Conservation (phyloP, 2,888 invertebrate genomes). For the Lasius fuliginosus region DNA sequence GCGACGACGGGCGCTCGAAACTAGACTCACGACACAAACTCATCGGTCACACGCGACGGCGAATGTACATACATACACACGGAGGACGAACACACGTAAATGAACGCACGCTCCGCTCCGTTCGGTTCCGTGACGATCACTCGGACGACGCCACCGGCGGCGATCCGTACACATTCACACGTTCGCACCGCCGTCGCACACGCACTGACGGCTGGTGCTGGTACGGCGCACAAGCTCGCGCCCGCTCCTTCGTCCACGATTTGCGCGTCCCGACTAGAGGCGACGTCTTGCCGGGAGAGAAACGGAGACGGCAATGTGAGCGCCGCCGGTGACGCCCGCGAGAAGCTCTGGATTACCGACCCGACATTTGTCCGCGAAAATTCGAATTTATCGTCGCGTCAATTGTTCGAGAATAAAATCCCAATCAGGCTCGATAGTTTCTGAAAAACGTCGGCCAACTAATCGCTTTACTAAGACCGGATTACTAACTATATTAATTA, state of each 20-base stretch:
- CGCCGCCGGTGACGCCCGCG: conserved; percentile 10
- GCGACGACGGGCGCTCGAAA: conserved; percentile 55
- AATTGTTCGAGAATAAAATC: background rate
- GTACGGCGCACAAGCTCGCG: conserved; percentile 25
- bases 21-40: conserved; percentile 79
- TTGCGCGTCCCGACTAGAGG: background rate
- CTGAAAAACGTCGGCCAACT: background rate
- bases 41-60: conserved; percentile 68
- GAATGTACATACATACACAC: background rate
- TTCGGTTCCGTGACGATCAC: background rate
- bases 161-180: background rate
- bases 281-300: background rate
- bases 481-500: background rate
- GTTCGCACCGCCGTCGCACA: conserved; percentile 61
- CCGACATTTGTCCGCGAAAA: conserved; percentile 28
- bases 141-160: conserved; percentile 37
- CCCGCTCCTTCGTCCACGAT: background rate
- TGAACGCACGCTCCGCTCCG: background rate
- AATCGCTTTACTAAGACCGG: background rate
- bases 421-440: background rate
- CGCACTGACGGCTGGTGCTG: conserved; percentile 49
- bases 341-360: conserved; percentile 23
- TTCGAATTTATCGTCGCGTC: background rate
- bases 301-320: conserved; percentile 59
- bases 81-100: conserved; percentile 3